A percentile compares a stretch with the other conserved stretches of the same genome.
phyloP scores from a whole-genome alignment of 2,113 vertebrate genomes.

The Eira barbara region DNA sequence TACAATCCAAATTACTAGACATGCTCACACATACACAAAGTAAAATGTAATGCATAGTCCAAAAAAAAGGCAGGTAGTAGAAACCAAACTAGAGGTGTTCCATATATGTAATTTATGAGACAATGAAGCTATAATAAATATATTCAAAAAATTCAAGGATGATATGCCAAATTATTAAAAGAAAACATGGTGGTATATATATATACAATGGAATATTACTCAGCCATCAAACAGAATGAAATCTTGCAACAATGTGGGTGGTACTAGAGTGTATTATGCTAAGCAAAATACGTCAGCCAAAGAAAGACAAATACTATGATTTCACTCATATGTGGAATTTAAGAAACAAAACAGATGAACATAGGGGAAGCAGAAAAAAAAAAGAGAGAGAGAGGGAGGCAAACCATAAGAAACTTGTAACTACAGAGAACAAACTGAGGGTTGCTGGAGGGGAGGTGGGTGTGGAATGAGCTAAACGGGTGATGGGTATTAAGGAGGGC shows the following conservation, averaged over 20 bases:
- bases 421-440: background rate
- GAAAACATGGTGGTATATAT: background rate
- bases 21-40: background rate
- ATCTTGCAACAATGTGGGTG: background rate
- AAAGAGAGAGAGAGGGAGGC: background rate
- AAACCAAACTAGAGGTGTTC: background rate
- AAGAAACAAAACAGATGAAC: background rate
- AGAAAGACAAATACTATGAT: background rate
- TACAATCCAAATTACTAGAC: background rate
- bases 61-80: background rate
- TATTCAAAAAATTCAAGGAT: slow-evolving; percentile 40
- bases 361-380: background rate
- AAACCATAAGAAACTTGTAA: background rate
- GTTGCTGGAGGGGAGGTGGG: background rate
- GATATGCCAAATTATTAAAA: background rate
- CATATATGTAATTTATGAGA: background rate
- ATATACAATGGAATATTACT: background rate
- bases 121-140: background rate
- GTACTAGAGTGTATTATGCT: background rate
- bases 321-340: background rate
- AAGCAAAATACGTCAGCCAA: background rate
- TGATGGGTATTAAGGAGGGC: background rate
- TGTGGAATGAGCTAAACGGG: background rate
- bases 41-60: background rate
- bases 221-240: background rate